Conservation (phyloP, 2,797 vertebrate species). For the Luscinia luscinia region DNA sequence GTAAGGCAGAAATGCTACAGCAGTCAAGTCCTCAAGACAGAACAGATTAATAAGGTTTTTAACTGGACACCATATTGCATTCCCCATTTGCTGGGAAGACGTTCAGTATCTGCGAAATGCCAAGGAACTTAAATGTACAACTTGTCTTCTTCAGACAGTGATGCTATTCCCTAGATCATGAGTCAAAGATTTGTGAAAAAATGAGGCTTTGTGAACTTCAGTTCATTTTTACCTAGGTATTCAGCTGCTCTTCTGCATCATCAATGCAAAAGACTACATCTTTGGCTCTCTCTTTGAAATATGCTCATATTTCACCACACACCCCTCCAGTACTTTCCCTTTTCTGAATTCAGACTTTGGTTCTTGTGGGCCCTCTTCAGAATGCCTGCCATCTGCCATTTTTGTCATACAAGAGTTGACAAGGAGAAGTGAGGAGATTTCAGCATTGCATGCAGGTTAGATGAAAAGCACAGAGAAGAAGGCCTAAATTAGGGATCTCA, state of each 20-base stretch:
- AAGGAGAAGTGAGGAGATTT: not conserved
- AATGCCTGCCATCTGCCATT: not conserved
- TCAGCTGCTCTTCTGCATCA: not conserved
- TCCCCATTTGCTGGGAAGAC: not conserved
- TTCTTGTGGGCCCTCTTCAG: not conserved
- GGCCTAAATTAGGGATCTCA: not conserved
- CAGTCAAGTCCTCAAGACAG: not conserved
- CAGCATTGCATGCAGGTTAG: not conserved
- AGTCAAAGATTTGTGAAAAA: not conserved
- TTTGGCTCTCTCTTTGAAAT: not conserved
- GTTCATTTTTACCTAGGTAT: not conserved
- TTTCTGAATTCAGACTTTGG: not conserved
- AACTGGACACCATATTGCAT: not conserved
- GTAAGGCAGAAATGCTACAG: not conserved
- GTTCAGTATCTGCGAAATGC: not conserved
- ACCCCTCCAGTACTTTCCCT: rapidly evolving
- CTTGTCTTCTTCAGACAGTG: not conserved
- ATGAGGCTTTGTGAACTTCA: not conserved
- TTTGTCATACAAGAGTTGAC: not conserved
- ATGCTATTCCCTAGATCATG: not conserved
- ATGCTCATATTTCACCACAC: not conserved
- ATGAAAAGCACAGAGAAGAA: not conserved
- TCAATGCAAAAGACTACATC: not conserved
- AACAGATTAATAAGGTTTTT: not conserved
- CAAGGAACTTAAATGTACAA: rapidly evolving